A percentile compares a stretch with the other conserved stretches of the same genome.
These are phyloP conservation scores for Hipparchia semele DNA, from an alignment of 2,888 invertebrate genomes.

Conservation along the genomic window DNA sequence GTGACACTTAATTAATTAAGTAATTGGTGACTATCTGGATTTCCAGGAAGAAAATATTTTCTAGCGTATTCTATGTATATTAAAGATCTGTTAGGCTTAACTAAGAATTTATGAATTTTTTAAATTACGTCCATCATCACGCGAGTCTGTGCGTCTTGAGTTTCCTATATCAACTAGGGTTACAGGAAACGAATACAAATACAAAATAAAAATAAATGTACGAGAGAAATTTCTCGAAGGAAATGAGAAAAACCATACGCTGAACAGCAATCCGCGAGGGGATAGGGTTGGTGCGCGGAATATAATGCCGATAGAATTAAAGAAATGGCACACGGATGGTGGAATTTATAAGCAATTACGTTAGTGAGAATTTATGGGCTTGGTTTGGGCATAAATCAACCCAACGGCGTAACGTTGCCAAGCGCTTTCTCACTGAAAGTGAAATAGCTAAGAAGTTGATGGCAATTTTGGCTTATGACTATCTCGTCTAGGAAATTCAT, in stretches of 20 bases:
- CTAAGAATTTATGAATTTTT: too few relatives aligned
- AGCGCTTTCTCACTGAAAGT: too few relatives aligned
- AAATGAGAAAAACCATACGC: slow-evolving; percentile 49
- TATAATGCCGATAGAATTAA: slow-evolving; percentile 38
- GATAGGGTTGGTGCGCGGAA: slow-evolving; percentile 34
- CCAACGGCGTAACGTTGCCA: not conserved
- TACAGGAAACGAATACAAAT: slow-evolving; percentile 80
- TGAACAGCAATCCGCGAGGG: slow-evolving; percentile 41
- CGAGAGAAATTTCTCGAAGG: slow-evolving; percentile 55
- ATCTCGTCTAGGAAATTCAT: too few relatives aligned
- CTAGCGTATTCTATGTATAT: too few relatives aligned
- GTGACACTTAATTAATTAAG: too few relatives aligned
- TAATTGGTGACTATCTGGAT: too few relatives aligned
- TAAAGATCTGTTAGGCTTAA: too few relatives aligned
- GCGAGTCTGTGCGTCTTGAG: not conserved
- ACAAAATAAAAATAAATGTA: slow-evolving; percentile 76
- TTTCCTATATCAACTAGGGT: slow-evolving; percentile 34
- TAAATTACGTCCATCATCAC: too few relatives aligned
- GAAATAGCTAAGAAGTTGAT: too few relatives aligned
- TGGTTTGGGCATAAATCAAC: slow-evolving; percentile 22
- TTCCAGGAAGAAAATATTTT: too few relatives aligned
- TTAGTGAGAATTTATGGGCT: slow-evolving; percentile 38
- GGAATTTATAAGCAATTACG: slow-evolving; percentile 39
- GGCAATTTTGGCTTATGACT: too few relatives aligned
- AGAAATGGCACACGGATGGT: slow-evolving; percentile 34